phyloP scores from a whole-genome alignment of 1,140 invertebrate genomes.

The Drosophila truncata region DNA sequence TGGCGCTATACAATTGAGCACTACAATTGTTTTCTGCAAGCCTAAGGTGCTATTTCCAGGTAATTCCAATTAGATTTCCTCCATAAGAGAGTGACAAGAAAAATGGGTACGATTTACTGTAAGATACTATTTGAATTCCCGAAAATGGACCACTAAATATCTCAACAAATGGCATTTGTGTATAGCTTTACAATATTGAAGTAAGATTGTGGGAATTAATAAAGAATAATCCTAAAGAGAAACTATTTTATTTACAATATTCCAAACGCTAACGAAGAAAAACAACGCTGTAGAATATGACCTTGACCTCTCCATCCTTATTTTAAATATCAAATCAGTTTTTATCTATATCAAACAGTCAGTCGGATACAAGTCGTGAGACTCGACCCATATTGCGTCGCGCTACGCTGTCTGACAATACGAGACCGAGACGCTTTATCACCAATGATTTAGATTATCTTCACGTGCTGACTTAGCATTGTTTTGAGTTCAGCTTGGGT shows the following conservation, averaged over 20 bases:
- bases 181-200: neutral
- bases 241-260: too few relatives aligned
- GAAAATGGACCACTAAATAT: slow-evolving; percentile 58
- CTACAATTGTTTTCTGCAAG: too few relatives aligned
- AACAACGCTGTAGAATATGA: neutral
- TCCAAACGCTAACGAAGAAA: too few relatives aligned
- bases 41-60: neutral
- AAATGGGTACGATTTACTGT: too few relatives aligned
- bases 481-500: slow-evolving; percentile 15
- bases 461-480: slow-evolving; percentile 24
- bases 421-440: slow-evolving; percentile 8
- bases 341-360: neutral
- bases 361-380: neutral
- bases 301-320: neutral
- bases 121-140: neutral
- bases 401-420: neutral
- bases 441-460: slow-evolving; percentile 22
- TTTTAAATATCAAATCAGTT: neutral
- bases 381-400: slow-evolving; percentile 14
- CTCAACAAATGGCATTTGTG: slow-evolving; percentile 1
- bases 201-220: neutral
- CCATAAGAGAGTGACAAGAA: too few relatives aligned
- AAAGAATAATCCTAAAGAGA: neutral
- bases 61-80: neutral
- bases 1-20: too few relatives aligned